Percentiles rank a stretch among this genome's conserved stretches.
Conservation (phyloP, 2,888 invertebrate genomes). For the Polia nebulosa region DNA sequence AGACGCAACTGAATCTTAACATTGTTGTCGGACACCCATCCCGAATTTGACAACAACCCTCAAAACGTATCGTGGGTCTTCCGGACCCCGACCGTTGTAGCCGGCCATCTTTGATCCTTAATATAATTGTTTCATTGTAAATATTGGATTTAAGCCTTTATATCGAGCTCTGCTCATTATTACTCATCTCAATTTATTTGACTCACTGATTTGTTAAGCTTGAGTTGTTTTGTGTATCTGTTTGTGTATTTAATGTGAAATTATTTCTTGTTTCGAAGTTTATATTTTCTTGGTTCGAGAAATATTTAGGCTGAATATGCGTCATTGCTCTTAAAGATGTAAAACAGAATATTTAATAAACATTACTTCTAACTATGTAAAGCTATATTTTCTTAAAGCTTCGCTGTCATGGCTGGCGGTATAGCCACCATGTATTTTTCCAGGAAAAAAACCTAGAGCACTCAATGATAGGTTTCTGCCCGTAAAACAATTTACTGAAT, state of each 20-base stretch:
- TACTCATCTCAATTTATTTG: conserved; percentile 41
- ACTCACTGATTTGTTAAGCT: conserved; percentile 26
- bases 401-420: too few relatives aligned
- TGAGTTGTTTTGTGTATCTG: conserved; percentile 21
- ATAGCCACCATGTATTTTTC: neutral
- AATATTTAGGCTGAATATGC: neutral
- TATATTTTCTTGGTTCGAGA: neutral
- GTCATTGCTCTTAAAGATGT: conserved; percentile 2
- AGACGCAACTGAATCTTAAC: conserved; percentile 65
- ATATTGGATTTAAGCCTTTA: conserved; percentile 41
- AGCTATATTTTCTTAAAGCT: too few relatives aligned
- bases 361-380: neutral
- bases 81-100: conserved; percentile 67
- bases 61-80: conserved; percentile 68
- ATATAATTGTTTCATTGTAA: conserved; percentile 46
- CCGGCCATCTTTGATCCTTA: conserved; percentile 27
- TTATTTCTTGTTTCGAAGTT: conserved; percentile 1
- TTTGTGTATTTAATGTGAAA: conserved; percentile 27
- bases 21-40: conserved; percentile 73
- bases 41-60: conserved; percentile 69
- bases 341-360: too few relatives aligned
- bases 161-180: conserved; percentile 26
- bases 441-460: too few relatives aligned
- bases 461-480: too few relatives aligned
- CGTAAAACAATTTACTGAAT: too few relatives aligned